These are phyloP conservation scores for Bubalus kerabau DNA, from an alignment of 2,113 vertebrate genomes.

Conservation along the genomic window DNA sequence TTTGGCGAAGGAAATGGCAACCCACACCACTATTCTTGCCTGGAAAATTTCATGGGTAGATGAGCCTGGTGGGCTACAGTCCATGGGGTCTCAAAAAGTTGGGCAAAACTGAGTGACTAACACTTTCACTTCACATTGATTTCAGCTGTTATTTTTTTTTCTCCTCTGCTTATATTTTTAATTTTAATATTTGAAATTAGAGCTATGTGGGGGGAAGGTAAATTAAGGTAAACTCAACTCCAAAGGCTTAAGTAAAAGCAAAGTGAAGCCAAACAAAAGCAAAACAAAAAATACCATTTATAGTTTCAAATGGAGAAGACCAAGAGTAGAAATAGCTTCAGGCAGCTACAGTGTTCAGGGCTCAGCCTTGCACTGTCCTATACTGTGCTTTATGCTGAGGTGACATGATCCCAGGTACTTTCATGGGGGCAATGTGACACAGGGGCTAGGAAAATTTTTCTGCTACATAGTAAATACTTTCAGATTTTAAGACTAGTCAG, in stretches of 20 bases:
- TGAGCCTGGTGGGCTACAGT: not conserved
- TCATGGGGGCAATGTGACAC: not conserved
- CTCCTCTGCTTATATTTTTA: not conserved
- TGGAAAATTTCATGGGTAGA: not conserved
- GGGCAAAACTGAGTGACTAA: not conserved
- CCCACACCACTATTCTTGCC: not conserved
- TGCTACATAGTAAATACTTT: not conserved
- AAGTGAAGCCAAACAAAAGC: not conserved
- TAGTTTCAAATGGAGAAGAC: not conserved
- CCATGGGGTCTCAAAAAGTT: not conserved
- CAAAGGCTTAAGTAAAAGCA: not conserved
- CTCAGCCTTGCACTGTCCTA: not conserved
- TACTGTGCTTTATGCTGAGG: not conserved
- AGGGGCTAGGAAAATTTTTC: not conserved
- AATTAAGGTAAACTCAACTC: not conserved
- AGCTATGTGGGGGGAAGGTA: not conserved
- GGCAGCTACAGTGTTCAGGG: not conserved
- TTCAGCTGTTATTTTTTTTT: not conserved
- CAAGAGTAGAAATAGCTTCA: not conserved
- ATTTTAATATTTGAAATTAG: not conserved
- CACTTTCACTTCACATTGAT: not conserved
- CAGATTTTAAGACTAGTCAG: not conserved
- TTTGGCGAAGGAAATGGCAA: not conserved
- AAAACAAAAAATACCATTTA: not conserved
- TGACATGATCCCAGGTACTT: not conserved